Conservation (phyloP, 2,888 invertebrate species). For the Meandrusa payeni region DNA sequence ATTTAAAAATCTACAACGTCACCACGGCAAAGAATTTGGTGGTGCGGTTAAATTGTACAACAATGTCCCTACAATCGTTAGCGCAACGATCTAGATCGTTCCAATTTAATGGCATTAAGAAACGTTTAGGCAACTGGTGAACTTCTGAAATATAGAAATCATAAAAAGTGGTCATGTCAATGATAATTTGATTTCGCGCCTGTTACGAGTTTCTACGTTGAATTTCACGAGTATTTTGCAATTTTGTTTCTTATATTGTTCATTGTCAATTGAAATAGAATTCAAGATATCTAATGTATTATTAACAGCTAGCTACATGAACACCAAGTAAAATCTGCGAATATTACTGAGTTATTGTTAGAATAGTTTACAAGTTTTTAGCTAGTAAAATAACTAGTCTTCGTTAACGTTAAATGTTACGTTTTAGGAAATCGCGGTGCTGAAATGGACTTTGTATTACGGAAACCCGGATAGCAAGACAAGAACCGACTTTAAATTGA, state of each 20-base stretch:
- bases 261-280: not conserved
- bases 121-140: constrained; percentile 15
- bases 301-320: too few species aligned
- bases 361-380: too few species aligned
- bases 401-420: not conserved
- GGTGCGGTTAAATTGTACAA: constrained; percentile 8
- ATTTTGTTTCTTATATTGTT: not conserved
- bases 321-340: too few species aligned
- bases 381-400: too few species aligned
- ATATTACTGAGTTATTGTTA: too few species aligned
- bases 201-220: constrained; percentile 9
- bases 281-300: too few species aligned
- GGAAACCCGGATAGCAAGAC: too few species aligned
- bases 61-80: constrained; percentile 5
- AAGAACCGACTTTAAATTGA: too few species aligned
- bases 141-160: constrained; percentile 23
- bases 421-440: too few species aligned
- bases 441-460: too few species aligned
- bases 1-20: too few species aligned
- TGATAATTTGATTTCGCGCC: constrained; percentile 22
- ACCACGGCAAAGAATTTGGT: not conserved
- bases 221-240: constrained; percentile 14
- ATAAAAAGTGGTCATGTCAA: constrained; percentile 22
- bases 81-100: constrained; percentile 16
- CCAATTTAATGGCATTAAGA: constrained; percentile 14